Conservation (phyloP, 1,140 invertebrate species). For the Artemia franciscana region DNA sequence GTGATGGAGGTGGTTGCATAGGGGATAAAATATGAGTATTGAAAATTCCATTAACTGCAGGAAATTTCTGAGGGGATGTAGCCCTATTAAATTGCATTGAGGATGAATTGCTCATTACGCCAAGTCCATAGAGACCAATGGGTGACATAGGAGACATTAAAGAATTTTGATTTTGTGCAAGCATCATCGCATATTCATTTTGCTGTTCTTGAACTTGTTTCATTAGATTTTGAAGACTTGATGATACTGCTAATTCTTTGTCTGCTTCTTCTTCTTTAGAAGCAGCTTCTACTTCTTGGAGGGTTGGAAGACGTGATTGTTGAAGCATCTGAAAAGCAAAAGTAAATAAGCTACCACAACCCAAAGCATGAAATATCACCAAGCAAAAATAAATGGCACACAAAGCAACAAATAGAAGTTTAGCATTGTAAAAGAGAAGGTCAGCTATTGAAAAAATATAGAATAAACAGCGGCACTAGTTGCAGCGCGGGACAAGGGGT, state of each 20-base stretch:
- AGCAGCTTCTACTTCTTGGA: background rate
- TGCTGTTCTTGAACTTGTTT: conserved; percentile 9
- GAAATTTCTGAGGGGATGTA: background rate
- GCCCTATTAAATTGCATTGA: background rate
- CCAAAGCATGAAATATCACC: too few relatives aligned
- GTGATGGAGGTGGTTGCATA: background rate
- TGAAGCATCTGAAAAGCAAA: background rate
- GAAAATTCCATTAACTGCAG: background rate
- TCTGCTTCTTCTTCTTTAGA: background rate
- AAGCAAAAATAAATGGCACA: too few relatives aligned
- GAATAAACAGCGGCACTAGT: too few relatives aligned
- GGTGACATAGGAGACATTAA: background rate
- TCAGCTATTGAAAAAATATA: too few relatives aligned
- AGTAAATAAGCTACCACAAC: background rate
- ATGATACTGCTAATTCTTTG: background rate
- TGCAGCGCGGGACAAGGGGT: too few relatives aligned
- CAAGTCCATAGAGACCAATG: background rate
- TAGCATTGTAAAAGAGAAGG: too few relatives aligned
- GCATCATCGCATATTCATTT: conserved; percentile 8
- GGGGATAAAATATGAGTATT: background rate
- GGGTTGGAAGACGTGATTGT: background rate
- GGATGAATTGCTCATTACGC: background rate
- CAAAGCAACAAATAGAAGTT: too few relatives aligned
- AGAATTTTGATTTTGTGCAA: conserved; percentile 3
- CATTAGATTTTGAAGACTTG: conserved; percentile 1